Evolutionary conservation across 2,113 vertebrate genomes (phyloP).

Genomic region (Cheirogaleus medius): DNA sequence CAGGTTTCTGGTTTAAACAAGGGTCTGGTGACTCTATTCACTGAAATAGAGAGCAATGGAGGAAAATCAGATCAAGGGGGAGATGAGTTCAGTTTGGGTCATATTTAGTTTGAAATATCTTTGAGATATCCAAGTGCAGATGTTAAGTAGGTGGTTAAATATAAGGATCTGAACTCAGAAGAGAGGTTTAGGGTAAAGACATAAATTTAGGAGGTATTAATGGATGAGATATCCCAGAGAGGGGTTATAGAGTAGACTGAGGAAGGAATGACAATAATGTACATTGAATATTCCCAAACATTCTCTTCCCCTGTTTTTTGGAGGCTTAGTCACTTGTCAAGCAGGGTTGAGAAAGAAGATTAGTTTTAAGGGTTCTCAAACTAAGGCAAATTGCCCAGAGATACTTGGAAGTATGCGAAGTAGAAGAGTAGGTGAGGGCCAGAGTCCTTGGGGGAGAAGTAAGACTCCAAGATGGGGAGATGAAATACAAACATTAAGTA

Average conservation of each 20-base stretch:
- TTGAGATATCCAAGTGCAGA: neutral
- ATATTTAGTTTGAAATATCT: slow-evolving; percentile 6
- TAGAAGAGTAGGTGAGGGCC: neutral
- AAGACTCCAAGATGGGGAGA: neutral
- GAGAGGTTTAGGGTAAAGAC: neutral
- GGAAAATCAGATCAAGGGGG: neutral
- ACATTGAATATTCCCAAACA: neutral
- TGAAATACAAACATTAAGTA: neutral
- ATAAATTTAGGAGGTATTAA: slow-evolving; percentile 10
- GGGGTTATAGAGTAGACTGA: neutral
- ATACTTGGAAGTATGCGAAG: neutral
- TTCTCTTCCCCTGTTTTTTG: neutral
- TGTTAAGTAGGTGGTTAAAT: slow-evolving; percentile 2
- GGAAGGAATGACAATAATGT: neutral
- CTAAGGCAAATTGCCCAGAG: neutral
- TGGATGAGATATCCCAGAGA: neutral
- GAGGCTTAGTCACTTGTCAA: neutral
- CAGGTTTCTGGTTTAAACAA: slow-evolving; percentile 6
- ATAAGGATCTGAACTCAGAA: slow-evolving; percentile 18
- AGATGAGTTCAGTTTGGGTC: neutral
- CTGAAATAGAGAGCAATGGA: neutral
- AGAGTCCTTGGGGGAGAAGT: neutral
- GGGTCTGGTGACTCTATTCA: neutral
- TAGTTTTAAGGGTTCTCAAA: neutral
- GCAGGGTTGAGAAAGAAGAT: neutral